phyloP scores from a whole-genome alignment of 2,888 invertebrate species.

The Nineta flava region DNA sequence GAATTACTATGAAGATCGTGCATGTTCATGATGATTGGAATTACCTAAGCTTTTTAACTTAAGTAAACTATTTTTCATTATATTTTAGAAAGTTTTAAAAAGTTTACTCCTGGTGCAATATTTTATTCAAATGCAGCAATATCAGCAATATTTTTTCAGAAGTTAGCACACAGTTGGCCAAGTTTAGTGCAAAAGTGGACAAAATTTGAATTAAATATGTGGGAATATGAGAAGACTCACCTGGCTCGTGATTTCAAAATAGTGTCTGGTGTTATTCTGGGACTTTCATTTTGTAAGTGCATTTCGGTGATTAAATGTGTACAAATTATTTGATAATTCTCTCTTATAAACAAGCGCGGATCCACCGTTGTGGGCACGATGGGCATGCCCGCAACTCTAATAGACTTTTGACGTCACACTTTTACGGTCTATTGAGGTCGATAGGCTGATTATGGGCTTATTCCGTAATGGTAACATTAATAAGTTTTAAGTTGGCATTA shows the following conservation, averaged over 20 bases:
- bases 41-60: background rate
- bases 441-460: no score
- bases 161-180: constrained; percentile 2
- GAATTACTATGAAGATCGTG: no score
- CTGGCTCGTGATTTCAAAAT: background rate
- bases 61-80: background rate
- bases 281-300: background rate
- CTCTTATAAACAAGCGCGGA: no score
- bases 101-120: background rate
- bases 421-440: no score
- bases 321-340: no score
- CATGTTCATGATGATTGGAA: no score
- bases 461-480: no score
- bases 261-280: background rate
- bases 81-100: background rate
- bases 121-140: constrained; percentile 3
- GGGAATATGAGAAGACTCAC: background rate
- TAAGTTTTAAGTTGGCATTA: no score
- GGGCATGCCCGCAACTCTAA: no score
- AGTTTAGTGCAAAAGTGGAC: background rate
- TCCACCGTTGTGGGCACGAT: no score
- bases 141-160: background rate
- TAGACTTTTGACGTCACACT: no score
- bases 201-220: constrained; percentile 2
- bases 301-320: no score